Conservation (phyloP, 2,113 vertebrate species). For the Rhagologus leucostigma region DNA sequence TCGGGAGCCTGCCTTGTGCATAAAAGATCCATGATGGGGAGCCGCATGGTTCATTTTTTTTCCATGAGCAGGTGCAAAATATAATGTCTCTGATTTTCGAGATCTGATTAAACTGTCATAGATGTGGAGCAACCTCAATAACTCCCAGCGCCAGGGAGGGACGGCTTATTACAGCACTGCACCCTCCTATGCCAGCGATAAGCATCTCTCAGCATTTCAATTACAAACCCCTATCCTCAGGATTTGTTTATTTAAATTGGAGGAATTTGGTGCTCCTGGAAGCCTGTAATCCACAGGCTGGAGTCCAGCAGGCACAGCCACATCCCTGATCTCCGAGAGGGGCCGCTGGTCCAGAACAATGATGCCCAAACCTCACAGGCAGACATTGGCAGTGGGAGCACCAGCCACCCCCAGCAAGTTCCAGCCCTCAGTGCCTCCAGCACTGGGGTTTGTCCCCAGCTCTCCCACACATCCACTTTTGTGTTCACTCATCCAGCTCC, state of each 20-base stretch:
- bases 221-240: background rate
- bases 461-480: fast-evolving
- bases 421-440: background rate
- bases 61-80: constrained; percentile 62
- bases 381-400: background rate
- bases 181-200: background rate
- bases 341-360: background rate
- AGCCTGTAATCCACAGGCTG: background rate
- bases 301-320: background rate
- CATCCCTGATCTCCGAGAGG: background rate
- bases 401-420: fast-evolving
- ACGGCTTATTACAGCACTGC: background rate
- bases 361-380: background rate
- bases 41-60: background rate
- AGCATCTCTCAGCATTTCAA: constrained; percentile 30
- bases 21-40: constrained; percentile 8
- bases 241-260: constrained; percentile 56
- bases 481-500: background rate
- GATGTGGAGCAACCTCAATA: constrained; percentile 30
- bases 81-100: constrained; percentile 60
- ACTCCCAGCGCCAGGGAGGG: constrained; percentile 19
- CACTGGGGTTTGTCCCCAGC: background rate
- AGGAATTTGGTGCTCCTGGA: background rate
- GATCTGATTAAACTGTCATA: constrained; percentile 72
- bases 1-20: background rate